These are phyloP conservation scores for Balearica regulorum DNA, from an alignment of 2,797 vertebrate genomes.

Conservation along the genomic window DNA sequence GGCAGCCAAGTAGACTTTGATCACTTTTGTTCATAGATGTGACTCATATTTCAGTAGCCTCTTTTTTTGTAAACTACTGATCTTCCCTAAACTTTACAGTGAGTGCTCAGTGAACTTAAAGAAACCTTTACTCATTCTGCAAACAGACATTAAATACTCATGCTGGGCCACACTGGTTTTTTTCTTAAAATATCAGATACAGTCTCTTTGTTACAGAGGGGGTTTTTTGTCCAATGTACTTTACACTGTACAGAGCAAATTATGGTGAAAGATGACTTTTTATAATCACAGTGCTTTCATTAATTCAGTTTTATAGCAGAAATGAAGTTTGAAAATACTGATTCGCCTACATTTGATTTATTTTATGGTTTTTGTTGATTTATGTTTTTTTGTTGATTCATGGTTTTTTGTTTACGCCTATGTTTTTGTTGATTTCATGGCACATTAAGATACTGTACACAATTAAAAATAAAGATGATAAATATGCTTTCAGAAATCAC, in stretches of 20 bases:
- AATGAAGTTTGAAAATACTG: neutral
- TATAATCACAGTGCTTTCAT: neutral
- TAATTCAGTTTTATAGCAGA: neutral
- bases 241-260: neutral
- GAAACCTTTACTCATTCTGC: neutral
- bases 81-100: constrained; percentile 26
- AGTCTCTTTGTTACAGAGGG: neutral
- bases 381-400: neutral
- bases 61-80: neutral
- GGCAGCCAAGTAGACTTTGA: constrained; percentile 10
- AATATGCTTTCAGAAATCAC: neutral
- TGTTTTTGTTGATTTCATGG: neutral
- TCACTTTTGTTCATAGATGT: constrained; percentile 9
- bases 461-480: neutral
- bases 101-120: neutral
- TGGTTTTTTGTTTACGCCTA: neutral
- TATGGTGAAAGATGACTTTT: neutral
- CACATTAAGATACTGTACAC: neutral
- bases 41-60: neutral
- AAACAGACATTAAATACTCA: neutral
- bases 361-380: neutral
- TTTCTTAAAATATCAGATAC: neutral
- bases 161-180: neutral
- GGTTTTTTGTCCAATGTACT: neutral
- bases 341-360: neutral